Base-by-base conservation (phyloP, 2,113 vertebrate species). In the Centropus unirufus region DNA sequence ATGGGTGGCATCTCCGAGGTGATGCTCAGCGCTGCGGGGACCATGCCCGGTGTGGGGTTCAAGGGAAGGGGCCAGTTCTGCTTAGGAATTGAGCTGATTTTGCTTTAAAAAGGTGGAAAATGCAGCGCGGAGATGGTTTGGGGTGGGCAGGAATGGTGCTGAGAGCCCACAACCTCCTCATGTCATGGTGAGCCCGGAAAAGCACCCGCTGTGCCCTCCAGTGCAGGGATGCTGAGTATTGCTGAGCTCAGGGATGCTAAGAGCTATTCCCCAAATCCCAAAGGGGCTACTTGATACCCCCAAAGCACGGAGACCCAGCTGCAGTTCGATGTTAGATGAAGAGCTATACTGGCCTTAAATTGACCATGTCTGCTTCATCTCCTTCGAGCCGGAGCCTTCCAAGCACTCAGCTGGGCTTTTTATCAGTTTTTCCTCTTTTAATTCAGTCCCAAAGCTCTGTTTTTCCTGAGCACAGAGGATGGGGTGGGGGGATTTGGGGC, bases 1-100 rank as follows among this genome's bases (percentile, higher is more conserved):
- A 9, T 0, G 2, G 54, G 40, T 39, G 55, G 11, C 0, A 4
- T 24, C 62, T 68, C 6, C 1, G 0, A 6, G 23, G 36, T 29
- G 72, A 52, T 30, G 18, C 40, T 83, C 2, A 2, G 29, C 1
- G 0, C 6, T 9, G n/a, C 0, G 4, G 32, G 44, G 46, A 44
- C 36, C 6, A 1, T 19, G 34, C 24, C 51, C 6, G 1, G 21
- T 5, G 19, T 4, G 19, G 14, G 27, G 39, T 16, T 55, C 40
- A 29, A 16, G 27, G 26, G 34, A 78, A 64, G 27, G 54, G 39
- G 19, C 9, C 64, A 73, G 23, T 39, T 22, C 47, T 18, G n/a
- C 47, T 54, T 34, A 46, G 44, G 27, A 46, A 22, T 4, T 6
- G 49, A 46, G 39, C 3, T 23, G 32, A 4, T 49, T 80, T 80